These are phyloP conservation scores for Drosophila repleta DNA, from an alignment of 1,140 invertebrate species.

Conservation along the genomic window DNA sequence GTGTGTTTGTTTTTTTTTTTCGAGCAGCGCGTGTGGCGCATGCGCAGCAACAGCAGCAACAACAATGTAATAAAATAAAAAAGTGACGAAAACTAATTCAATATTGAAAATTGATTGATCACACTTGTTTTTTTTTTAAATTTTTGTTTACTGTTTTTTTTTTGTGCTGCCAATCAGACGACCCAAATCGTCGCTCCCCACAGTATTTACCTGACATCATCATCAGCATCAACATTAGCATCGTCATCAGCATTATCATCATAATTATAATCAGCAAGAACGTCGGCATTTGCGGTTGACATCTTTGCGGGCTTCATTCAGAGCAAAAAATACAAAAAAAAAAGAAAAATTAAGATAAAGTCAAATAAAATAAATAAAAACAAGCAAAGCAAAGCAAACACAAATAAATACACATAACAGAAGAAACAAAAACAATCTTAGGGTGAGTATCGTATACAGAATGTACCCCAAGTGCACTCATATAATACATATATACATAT, in stretches of 20 bases:
- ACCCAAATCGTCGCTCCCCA: constrained; percentile 25
- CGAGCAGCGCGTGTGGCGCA: constrained; percentile 23
- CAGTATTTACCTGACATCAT: constrained; percentile 65
- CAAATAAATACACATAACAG: not conserved
- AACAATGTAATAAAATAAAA: not conserved
- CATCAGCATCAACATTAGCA: constrained; percentile 33
- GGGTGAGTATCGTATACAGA: constrained; percentile 15
- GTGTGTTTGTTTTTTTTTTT: constrained; percentile 1
- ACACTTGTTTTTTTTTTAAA: not conserved
- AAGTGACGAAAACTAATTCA: constrained; percentile 15
- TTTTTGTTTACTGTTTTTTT: constrained; percentile 14
- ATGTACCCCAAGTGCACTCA: no score
- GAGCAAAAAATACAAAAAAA: constrained; percentile 29
- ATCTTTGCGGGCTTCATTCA: constrained; percentile 66
- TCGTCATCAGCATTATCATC: constrained; percentile 17
- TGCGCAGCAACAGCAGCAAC: constrained; percentile 14
- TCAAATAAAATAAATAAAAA: constrained; percentile 1
- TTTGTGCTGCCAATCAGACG: constrained; percentile 30
- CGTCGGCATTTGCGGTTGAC: constrained; percentile 66
- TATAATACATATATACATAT: no score
- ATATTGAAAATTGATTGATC: constrained; percentile 23
- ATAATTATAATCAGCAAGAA: constrained; percentile 28
- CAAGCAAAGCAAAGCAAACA: not conserved
- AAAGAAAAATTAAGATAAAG: constrained; percentile 15
- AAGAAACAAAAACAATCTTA: not conserved